Evolutionary conservation across 2,888 invertebrate genomes (phyloP), one percentile per base, ranked within the genome.

Genomic region (Pristionchus entomophagus): DNA sequence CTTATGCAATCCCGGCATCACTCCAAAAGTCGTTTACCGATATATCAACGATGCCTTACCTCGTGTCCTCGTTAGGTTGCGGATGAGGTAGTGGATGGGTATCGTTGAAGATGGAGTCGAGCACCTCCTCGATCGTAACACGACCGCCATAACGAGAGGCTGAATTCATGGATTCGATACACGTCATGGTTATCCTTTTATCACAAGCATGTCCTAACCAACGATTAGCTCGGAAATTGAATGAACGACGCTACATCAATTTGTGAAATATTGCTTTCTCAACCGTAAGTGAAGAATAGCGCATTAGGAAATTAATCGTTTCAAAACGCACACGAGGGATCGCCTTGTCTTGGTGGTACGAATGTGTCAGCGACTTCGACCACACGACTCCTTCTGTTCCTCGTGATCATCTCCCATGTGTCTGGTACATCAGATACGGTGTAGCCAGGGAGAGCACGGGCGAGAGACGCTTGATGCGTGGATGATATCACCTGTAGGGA

Each of bases 51-150:
- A n/a, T n/a, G n/a, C n/a, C n/a, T 45, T 4, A 89, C 91, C 91
- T 91, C 38, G 90, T 88, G 53, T 91, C 92, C n/a, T 84, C 45
- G n/a, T 38, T 56, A 49, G 85, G 81, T 26, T 85, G 81, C 22
- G 90, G 88, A 22, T 89, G 86, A n/a, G 84, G 95, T 95, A 90
- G 96, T 95, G 93, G 97, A 96, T 94, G 97, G 95, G 94, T 97
- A 97, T 94, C 88, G 69, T 93, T 91, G 89, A 97, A 96, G 91
- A 97, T 96, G 90, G 97, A 97, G 94, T 97, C 97, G 94, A 97
- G 95, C 90, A 97, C 97, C 95, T 97, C 97, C 95, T 97, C 97
- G 94, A 97, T 95, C 90, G 97, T 97, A 87, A 93, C 90, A 17
- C 92, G 88, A 8, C 92, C 92, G 12, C 92, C 92, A 84, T 92